phyloP scores from a whole-genome alignment of 2,888 invertebrate species.

The Hartigia nigra region DNA sequence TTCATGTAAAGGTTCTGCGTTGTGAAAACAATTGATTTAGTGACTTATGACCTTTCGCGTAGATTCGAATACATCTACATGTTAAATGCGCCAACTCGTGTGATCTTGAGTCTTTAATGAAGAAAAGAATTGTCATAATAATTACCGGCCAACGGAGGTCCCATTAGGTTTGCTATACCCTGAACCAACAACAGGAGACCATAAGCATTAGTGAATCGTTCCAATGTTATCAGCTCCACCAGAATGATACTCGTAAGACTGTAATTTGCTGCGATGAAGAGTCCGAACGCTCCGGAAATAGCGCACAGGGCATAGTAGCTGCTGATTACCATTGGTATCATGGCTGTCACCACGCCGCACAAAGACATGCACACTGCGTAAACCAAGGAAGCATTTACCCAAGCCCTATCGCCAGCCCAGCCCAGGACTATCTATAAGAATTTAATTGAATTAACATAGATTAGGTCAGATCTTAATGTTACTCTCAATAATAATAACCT shows the following conservation, averaged over 20 bases:
- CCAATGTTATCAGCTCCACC: slow-evolving; percentile 89
- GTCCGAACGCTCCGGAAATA: slow-evolving; percentile 84
- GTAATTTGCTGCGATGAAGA: slow-evolving; percentile 93
- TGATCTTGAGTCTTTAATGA: not conserved
- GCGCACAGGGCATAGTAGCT: slow-evolving; percentile 72
- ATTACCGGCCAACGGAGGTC: slow-evolving; percentile 90
- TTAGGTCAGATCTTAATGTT: not conserved
- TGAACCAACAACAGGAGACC: slow-evolving; percentile 88
- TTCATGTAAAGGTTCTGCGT: not conserved
- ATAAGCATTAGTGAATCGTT: slow-evolving; percentile 91
- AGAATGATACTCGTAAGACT: slow-evolving; percentile 90
- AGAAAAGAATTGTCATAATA: not conserved
- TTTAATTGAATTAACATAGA: not conserved
- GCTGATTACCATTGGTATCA: slow-evolving; percentile 74
- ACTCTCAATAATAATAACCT: not conserved
- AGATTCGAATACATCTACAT: not conserved
- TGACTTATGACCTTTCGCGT: not conserved
- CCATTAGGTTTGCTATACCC: slow-evolving; percentile 89
- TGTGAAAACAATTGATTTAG: not conserved
- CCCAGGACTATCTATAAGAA: slow-evolving; percentile 80
- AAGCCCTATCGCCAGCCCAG: slow-evolving; percentile 86
- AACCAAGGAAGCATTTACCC: slow-evolving; percentile 80
- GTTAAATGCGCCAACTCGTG: not conserved
- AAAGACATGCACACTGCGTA: slow-evolving; percentile 85
- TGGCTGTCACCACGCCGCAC: slow-evolving; percentile 75